Conservation (phyloP, 1,140 invertebrate species). For the Helicorthomorpha holstii region DNA sequence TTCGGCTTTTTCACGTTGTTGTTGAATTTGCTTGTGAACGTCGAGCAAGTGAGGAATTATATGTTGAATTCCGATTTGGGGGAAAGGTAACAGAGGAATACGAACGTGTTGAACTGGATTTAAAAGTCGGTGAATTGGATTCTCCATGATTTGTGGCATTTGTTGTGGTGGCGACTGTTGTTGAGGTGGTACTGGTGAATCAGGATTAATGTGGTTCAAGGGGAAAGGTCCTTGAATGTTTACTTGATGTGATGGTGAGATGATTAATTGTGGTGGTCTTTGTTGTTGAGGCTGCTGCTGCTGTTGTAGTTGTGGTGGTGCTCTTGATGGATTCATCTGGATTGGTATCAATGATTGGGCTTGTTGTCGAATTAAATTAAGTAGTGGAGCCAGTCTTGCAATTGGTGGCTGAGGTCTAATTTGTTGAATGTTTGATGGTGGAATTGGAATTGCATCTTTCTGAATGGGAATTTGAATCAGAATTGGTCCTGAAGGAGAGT, state of each 20-base stretch:
- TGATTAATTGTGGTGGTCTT: neutral
- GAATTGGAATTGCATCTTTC: neutral
- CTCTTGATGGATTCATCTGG: neutral
- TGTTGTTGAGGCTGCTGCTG: neutral
- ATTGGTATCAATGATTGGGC: neutral
- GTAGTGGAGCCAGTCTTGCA: neutral
- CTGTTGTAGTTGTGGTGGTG: neutral
- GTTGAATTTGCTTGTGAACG: neutral
- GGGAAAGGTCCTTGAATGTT: neutral
- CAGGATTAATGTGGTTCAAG: neutral
- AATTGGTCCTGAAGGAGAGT: neutral
- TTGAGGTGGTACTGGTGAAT: neutral
- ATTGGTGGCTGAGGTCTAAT: neutral
- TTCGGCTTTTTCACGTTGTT: neutral
- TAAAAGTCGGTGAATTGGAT: neutral
- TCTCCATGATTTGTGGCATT: neutral
- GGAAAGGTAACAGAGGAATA: neutral
- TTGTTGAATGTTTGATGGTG: neutral
- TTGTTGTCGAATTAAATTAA: neutral
- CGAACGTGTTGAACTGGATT: neutral
- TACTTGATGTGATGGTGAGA: neutral
- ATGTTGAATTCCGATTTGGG: neutral
- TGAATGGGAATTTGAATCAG: constrained; percentile 5
- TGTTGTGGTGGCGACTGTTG: neutral
- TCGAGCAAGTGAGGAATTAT: neutral